These are phyloP conservation scores for Hippocampus mohnikei DNA, from an alignment of 2,113 vertebrate species.

Conservation along the genomic window DNA sequence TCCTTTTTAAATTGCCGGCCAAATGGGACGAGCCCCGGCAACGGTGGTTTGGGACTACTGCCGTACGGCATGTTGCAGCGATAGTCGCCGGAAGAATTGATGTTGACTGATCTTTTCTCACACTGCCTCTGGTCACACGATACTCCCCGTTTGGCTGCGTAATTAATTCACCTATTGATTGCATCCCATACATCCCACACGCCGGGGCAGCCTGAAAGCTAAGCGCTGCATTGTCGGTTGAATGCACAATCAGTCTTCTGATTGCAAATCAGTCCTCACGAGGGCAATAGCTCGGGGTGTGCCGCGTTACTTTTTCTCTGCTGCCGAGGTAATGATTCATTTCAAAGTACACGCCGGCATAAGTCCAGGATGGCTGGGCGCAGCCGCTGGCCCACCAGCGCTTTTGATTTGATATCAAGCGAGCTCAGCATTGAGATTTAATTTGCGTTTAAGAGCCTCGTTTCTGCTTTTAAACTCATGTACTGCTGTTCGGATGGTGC, in stretches of 20 bases:
- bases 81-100: slow-evolving; percentile 31
- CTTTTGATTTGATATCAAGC: slow-evolving; percentile 7
- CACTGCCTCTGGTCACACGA: slow-evolving; percentile 38
- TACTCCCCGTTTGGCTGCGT: slow-evolving; percentile 54
- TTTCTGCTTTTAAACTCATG: slow-evolving; percentile 1
- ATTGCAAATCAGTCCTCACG: slow-evolving; percentile 59
- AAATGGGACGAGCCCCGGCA: too few relatives aligned
- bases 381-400: slow-evolving; percentile 15
- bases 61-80: slow-evolving; percentile 5
- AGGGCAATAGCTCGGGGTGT: slow-evolving; percentile 45
- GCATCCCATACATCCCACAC: slow-evolving; percentile 56
- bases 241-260: slow-evolving; percentile 63
- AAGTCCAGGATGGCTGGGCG: slow-evolving; percentile 40
- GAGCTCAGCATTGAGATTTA: slow-evolving; percentile 6
- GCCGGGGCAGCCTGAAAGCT: slow-evolving; percentile 51
- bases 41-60: too few relatives aligned
- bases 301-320: slow-evolving; percentile 57
- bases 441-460: slow-evolving; percentile 9
- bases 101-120: slow-evolving; percentile 45
- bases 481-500: slow-evolving; percentile 1
- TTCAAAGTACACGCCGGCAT: slow-evolving; percentile 43
- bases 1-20: too few relatives aligned
- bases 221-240: slow-evolving; percentile 60
- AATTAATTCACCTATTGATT: slow-evolving; percentile 75
- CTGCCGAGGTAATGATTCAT: slow-evolving; percentile 61